Percentiles rank a stretch among this genome's conserved stretches.
Evolutionary conservation across 1,140 invertebrate genomes (phyloP).

Genomic region (Caenorhabditis remanei): DNA sequence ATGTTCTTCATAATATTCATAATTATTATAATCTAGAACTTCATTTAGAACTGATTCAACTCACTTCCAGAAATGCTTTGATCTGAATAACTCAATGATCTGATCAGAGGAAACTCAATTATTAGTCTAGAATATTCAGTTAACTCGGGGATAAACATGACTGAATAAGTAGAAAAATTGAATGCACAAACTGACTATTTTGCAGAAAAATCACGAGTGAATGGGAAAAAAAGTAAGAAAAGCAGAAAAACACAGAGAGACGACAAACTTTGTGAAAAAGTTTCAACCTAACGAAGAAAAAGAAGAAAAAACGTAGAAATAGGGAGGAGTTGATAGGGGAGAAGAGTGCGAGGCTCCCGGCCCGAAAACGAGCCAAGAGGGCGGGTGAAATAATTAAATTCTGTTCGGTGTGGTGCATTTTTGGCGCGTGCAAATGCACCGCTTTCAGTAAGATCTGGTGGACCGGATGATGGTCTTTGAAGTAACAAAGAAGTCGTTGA

Average conservation of each 20-base stretch:
- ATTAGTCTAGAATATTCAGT: too few species aligned
- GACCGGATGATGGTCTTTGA: constrained; percentile 9
- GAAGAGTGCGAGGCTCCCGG: constrained; percentile 37
- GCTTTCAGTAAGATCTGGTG: not conserved
- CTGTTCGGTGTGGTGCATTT: constrained; percentile 51
- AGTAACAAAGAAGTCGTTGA: constrained; percentile 1
- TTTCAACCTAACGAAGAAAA: not conserved
- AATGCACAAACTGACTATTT: not conserved
- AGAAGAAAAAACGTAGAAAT: not conserved
- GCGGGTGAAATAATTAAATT: constrained; percentile 55
- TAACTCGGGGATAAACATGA: not conserved
- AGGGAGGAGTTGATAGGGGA: not conserved
- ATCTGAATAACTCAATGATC: too few species aligned
- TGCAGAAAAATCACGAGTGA: constrained; percentile 26
- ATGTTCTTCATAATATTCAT: too few species aligned
- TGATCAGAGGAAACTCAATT: too few species aligned
- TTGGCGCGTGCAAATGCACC: not conserved
- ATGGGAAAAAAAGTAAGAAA: not conserved
- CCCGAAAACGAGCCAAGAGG: constrained; percentile 10
- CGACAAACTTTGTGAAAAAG: constrained; percentile 23
- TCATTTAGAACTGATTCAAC: too few species aligned
- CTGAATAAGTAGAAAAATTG: not conserved
- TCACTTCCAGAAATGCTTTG: too few species aligned
- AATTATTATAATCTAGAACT: too few species aligned
- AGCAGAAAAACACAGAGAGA: not conserved